Percentiles rank a stretch among this genome's conserved stretches.
These are phyloP conservation scores for Eupsilia transversa DNA, from an alignment of 2,888 invertebrate genomes.

Conservation along the genomic window DNA sequence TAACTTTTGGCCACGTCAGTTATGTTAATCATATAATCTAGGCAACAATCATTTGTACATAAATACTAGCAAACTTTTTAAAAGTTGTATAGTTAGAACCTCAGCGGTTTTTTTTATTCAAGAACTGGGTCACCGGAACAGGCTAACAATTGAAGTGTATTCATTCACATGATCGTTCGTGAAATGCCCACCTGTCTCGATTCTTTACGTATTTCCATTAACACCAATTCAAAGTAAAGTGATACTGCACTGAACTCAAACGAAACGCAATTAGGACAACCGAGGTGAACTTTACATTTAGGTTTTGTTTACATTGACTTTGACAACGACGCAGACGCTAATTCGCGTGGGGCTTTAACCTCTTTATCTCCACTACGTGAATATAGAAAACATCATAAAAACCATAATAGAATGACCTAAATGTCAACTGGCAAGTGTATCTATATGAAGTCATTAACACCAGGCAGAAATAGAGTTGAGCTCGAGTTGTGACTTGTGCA, in stretches of 20 bases:
- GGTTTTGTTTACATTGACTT: constrained; percentile 58
- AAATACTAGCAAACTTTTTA: constrained; percentile 2
- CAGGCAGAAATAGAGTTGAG: constrained; percentile 79
- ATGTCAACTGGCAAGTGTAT: constrained; percentile 81
- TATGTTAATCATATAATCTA: neutral
- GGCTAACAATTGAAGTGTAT: constrained; percentile 50
- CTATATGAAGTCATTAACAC: constrained; percentile 83
- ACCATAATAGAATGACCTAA: constrained; percentile 82
- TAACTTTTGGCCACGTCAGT: neutral
- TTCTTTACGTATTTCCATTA: constrained; percentile 29
- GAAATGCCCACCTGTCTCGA: constrained; percentile 34
- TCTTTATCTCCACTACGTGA: constrained; percentile 41
- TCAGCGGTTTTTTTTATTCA: constrained; percentile 27
- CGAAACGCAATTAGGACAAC: constrained; percentile 2
- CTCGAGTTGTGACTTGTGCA: constrained; percentile 30
- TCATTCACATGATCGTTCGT: constrained; percentile 45
- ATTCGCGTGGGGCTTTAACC: constrained; percentile 61
- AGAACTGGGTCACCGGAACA: constrained; percentile 65
- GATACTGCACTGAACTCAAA: constrained; percentile 27
- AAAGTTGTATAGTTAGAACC: constrained; percentile 4
- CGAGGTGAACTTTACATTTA: constrained; percentile 33
- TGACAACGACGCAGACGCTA: constrained; percentile 54
- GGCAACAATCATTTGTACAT: neutral
- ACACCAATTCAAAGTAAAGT: constrained; percentile 27
- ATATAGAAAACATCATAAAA: constrained; percentile 67